Evolutionary conservation across 2,888 invertebrate genomes (phyloP), one percentile per base, ranked within the genome.

Genomic region (Ethmia dodecea): DNA sequence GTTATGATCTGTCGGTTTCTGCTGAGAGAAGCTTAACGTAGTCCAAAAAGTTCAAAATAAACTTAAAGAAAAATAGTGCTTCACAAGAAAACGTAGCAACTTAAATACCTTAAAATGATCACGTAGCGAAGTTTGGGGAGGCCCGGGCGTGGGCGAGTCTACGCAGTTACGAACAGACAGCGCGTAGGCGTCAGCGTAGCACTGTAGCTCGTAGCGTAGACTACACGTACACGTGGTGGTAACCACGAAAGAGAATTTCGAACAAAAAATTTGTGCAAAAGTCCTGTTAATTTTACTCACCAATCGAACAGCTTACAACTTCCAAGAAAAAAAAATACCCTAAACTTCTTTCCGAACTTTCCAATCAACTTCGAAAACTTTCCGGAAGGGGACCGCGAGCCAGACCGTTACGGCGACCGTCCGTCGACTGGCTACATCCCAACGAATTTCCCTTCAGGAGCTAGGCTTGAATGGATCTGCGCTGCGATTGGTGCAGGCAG

Each of bases 391-490:
- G 11, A 29, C 38, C 24, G 47, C 51, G 43, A 47, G 51, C 47
- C 70, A 56, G 55, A 55, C 60, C 50, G 46, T 26, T 59, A 52
- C 62, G 70, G 64, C 78, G 75, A 58, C 56, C 71, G 68, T 60
- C 52, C 77, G 81, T 86, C 87, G 86, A 81, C 51, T 76, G 71
- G 63, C 64, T 71, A 64, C 69, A 77, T 78, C 65, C 63, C 68
- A 56, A 78, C 84, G 81, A 88, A 88, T 76, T 81, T 77, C 79
- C 81, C 83, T 87, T 87, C 83, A 87, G 75, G 79, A 88, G 84
- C 78, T 80, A 73, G 78, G 78, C 80, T 84, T 92, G 92, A 92
- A 92, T 92, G 92, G 90, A 89, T 84, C 88, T 68, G 70, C 52
- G 57, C 60, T 54, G 67, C 61, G 75, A 92, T 92, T 92, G 92